Conservation (phyloP, 2,888 invertebrate species). For the Andrena praecox region DNA sequence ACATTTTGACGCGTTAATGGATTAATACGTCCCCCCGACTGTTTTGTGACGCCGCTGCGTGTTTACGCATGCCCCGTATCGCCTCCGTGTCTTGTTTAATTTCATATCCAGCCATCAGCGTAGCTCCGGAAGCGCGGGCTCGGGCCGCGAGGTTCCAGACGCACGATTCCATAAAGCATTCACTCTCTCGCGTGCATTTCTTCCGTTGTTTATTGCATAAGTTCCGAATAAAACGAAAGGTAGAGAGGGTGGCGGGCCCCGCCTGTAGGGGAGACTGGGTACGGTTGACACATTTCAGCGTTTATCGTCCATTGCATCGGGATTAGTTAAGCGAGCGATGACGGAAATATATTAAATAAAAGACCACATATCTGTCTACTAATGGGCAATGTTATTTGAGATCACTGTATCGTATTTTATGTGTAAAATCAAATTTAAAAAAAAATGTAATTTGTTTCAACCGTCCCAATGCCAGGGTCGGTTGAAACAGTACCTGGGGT, state of each 20-base stretch:
- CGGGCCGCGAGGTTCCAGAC: background rate
- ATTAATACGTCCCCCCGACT: background rate
- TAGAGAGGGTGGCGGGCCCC: background rate
- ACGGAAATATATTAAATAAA: no score
- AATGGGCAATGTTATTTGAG: no score
- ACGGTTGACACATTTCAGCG: no score
- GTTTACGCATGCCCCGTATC: background rate
- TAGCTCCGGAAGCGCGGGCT: background rate
- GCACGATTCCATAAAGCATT: slow-evolving; percentile 16
- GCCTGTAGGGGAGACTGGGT: no score
- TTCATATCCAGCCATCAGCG: background rate
- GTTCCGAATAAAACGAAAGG: background rate
- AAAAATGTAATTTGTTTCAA: no score
- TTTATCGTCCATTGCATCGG: no score
- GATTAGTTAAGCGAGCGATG: no score
- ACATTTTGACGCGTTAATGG: background rate
- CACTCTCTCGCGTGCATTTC: slow-evolving; percentile 7
- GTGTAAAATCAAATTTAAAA: no score
- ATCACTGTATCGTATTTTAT: no score
- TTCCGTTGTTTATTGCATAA: slow-evolving; percentile 15
- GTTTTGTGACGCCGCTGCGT: background rate
- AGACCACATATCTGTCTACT: no score
- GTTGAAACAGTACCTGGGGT: no score
- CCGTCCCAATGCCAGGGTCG: no score
- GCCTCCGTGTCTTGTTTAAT: background rate